Base-by-base conservation (phyloP, 30 jellyfish, hydroid and myxozoan species). In the Cassiopea xamachana region DNA sequence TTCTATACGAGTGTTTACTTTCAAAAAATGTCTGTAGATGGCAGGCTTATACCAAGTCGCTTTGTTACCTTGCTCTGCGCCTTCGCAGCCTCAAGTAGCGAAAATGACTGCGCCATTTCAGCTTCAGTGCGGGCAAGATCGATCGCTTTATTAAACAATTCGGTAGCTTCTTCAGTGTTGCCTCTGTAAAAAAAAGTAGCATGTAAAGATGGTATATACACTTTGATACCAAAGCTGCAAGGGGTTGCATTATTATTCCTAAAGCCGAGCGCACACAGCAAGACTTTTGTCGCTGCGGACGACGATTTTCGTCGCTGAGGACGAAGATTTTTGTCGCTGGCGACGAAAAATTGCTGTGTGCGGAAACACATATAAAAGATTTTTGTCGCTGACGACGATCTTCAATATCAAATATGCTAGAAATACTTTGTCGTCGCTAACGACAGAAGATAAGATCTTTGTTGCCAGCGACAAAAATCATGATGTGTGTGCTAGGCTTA, bases 61-160 rank as follows among this genome's bases (percentile, higher is more conserved):
- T 92, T 91, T 18, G 98, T 96, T 15, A 92, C 97, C 39, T 86
- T 89, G 59, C 93, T 91, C 81, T 96, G 99, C 14, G 98, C 98
- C 80, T 96, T 96, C 27, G 99, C 98, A 27, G 99, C 99, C 86
- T 96, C 99, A 48, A 96, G 73, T 60, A 96, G 61, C 5, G 99
- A 96, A 72, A 90, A 96, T 69, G 99, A 87, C 82, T 88, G 97
- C 44, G 99, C 98, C 99, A 96, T 96, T 72, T 96, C 99, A 27
- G 98, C 91, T 80, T 96, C 99, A 7, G 99, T 91, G 80, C 99
- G 99, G 14, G 92, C 99, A 43, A 96, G 92, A 51, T 91, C 98
- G 39, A 96, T 89, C 18, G 99, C 98, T 71, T 93, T 87, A 14
- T 84, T 82, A 86, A 96, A 96, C 73, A 88, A 71, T 75, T 75